These are phyloP conservation scores for Cyrtorhinus lividipennis DNA, from an alignment of 1,140 invertebrate species.

Conservation along the genomic window DNA sequence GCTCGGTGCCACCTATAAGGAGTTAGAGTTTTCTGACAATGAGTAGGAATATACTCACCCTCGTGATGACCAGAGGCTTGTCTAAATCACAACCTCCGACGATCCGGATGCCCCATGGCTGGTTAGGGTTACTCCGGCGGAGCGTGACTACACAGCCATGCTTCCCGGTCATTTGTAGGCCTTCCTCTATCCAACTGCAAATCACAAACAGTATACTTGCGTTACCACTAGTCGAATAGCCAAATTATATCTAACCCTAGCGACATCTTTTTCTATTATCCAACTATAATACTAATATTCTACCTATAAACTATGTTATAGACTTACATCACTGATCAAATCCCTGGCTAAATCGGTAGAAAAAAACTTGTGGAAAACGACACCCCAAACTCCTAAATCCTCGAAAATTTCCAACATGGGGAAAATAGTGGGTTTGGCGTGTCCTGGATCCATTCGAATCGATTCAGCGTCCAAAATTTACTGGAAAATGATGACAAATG, in stretches of 20 bases:
- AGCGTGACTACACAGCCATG: conserved; percentile 53
- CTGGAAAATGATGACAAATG: too few relatives aligned
- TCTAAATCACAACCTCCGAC: conserved; percentile 78
- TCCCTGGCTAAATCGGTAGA: background rate
- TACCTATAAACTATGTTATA: background rate
- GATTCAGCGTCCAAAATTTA: too few relatives aligned
- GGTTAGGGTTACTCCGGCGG: conserved; percentile 52
- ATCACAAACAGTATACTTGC: background rate
- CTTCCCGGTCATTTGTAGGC: background rate
- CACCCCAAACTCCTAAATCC: too few relatives aligned
- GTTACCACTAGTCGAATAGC: background rate
- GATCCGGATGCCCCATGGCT: conserved; percentile 81
- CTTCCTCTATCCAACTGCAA: background rate
- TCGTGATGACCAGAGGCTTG: conserved; percentile 76
- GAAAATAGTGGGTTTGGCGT: too few relatives aligned
- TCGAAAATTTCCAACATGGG: too few relatives aligned
- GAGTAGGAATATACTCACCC: conserved; percentile 40
- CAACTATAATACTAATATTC: background rate
- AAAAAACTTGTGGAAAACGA: background rate
- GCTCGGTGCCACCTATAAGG: too few relatives aligned
- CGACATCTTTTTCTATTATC: background rate
- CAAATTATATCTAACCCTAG: background rate
- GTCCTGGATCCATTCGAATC: too few relatives aligned
- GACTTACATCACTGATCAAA: background rate
- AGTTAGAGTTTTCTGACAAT: too few relatives aligned